These are phyloP conservation scores for Brachionus manjavacas DNA, from an alignment of 1,140 invertebrate species.

Conservation along the genomic window DNA sequence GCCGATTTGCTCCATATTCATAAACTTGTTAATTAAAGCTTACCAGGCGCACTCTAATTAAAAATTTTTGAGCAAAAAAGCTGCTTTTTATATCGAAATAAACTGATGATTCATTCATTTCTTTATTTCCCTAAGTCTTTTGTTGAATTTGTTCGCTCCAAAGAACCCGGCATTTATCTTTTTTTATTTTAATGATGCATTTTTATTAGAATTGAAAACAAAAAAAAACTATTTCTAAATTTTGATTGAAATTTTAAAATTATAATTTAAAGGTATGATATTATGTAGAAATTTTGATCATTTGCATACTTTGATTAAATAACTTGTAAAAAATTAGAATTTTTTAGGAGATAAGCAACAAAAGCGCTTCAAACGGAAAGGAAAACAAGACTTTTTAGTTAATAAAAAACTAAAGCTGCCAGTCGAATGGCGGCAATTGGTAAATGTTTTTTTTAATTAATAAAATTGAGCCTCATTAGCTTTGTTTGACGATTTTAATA, in stretches of 20 bases:
- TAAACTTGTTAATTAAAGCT: neutral
- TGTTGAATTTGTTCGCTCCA: neutral
- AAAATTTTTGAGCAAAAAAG: neutral
- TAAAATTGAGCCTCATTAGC: neutral
- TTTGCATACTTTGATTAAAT: neutral
- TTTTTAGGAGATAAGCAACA: neutral
- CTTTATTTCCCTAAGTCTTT: neutral
- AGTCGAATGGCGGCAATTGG: neutral
- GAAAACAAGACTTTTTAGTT: neutral
- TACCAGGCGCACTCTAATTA: neutral
- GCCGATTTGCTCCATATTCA: neutral
- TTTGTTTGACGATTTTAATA: neutral
- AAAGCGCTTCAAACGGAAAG: neutral
- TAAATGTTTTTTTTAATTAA: neutral
- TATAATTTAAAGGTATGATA: conserved; percentile 25
- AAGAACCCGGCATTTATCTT: neutral
- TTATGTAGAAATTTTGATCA: neutral
- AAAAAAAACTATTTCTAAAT: neutral
- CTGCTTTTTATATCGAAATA: neutral
- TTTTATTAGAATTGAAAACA: neutral
- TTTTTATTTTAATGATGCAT: neutral
- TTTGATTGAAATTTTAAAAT: conserved; percentile 10
- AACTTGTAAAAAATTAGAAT: neutral
- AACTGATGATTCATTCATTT: neutral
- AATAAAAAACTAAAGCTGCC: neutral